These are phyloP conservation scores for Ferrisia virgata DNA, from an alignment of 2,888 invertebrate genomes.

Conservation along the genomic window DNA sequence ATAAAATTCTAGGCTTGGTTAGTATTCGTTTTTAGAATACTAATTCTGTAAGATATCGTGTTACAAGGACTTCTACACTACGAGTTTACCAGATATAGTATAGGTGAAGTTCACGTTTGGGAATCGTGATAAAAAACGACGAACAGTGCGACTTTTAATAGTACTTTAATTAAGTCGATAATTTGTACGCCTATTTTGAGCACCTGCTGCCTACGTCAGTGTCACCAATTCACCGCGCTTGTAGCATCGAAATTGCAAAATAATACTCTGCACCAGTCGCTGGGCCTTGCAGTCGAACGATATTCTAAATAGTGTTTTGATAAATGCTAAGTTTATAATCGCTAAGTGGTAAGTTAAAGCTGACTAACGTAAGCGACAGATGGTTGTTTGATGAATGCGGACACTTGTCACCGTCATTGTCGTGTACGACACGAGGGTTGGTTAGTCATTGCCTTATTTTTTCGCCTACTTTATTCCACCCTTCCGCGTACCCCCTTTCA, in stretches of 20 bases:
- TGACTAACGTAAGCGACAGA: conserved; percentile 42
- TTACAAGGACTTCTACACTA: background rate
- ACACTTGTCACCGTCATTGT: conserved; percentile 42
- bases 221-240: background rate
- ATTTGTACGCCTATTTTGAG: no score
- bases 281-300: background rate
- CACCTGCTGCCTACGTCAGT: no score
- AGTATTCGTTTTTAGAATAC: background rate
- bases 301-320: conserved; percentile 41
- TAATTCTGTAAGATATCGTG: no score
- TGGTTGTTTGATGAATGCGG: conserved; percentile 38
- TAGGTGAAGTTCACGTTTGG: background rate
- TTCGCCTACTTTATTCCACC: background rate
- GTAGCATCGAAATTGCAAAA: background rate
- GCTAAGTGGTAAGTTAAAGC: conserved; percentile 36
- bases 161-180: no score
- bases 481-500: no score
- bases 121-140: no score
- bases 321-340: conserved; percentile 21
- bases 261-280: background rate
- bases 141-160: no score
- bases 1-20: background rate
- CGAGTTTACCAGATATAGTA: background rate
- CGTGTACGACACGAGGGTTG: conserved; percentile 15
- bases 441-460: conserved; percentile 13